Base-by-base conservation (phyloP, 2,113 vertebrate genomes). In the Anoura caudifer region DNA sequence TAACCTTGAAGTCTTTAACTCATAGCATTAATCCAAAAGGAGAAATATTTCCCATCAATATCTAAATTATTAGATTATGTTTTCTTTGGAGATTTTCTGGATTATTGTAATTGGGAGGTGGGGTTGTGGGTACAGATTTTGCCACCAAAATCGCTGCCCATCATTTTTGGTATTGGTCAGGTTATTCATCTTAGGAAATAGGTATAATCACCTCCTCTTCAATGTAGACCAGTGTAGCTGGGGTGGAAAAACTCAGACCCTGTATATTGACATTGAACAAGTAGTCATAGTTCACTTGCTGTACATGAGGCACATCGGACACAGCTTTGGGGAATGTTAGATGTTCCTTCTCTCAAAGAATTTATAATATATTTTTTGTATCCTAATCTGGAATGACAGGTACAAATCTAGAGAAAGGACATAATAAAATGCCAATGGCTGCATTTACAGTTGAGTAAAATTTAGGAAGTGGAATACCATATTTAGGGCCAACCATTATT, bases 1-100 rank as follows among this genome's bases (percentile, higher is more conserved):
- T 96, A 90, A 92, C 59, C 77, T 95, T 92, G 76, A 95, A 73
- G 52, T 76, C 69, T 96, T 75, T 70, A 86, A 83, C 36, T 86
- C 6, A 41, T 33, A 80, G 15, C 26, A 33, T 59, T 95, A 91
- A 89, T 91, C 86, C 69, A 87, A 88, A 87, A 28, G 72, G 15
- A 95, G 56, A 87, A 91, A 52, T 92, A 95, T 95, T 85, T 95
- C 93, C 38, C 43, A 65, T 75, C 77, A 77, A 41, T 61, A 91
- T 70, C 82, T 89, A 87, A 95, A 94, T 95, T 87, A 85, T 94
- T 79, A 50, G 26, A 73, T 76, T 80, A n/a, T 52, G 12, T 81
- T 84, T 85, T 61, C 41, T 14, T 93, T 93, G 28, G 70, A 61
- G 36, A 73, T 52, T 54, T 92, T 92, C 67, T 85, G 38, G 36